phyloP scores from a whole-genome alignment of 2,113 vertebrate genomes.

The Corythoichthys intestinalis region DNA sequence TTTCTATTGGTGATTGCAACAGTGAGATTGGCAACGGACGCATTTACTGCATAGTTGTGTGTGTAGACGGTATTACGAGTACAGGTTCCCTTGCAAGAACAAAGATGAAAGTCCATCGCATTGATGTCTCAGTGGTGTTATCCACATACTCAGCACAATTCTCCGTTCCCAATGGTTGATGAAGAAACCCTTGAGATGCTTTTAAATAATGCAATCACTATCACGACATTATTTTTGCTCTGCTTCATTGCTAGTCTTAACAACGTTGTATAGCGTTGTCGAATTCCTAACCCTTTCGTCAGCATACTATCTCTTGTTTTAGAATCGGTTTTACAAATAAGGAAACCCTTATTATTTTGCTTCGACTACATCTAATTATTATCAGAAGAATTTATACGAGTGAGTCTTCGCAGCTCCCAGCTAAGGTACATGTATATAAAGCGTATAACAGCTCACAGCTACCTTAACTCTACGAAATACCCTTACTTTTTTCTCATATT shows the following conservation, averaged over 20 bases:
- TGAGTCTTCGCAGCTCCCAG: no score
- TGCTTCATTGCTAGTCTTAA: neutral
- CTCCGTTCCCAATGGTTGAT: constrained; percentile 21
- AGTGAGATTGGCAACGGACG: constrained; percentile 14
- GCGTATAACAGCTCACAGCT: no score
- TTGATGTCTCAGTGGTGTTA: constrained; percentile 18
- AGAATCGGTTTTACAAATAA: no score
- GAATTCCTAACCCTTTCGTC: no score
- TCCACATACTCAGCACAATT: constrained; percentile 31
- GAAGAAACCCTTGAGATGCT: constrained; percentile 12
- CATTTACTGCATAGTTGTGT: constrained; percentile 21
- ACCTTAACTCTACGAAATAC: no score
- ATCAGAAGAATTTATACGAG: no score
- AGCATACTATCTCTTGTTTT: no score
- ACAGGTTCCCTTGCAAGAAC: constrained; percentile 9
- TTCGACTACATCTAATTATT: no score
- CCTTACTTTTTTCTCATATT: no score
- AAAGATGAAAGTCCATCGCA: constrained; percentile 24
- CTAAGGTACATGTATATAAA: no score
- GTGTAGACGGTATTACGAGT: constrained; percentile 35
- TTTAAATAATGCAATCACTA: neutral
- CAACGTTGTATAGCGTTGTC: neutral
- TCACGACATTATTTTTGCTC: neutral
- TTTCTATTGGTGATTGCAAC: constrained; percentile 16
- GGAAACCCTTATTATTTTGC: no score